Base-by-base conservation (phyloP, 2,113 vertebrate genomes). In the Cromileptes altivelis region DNA sequence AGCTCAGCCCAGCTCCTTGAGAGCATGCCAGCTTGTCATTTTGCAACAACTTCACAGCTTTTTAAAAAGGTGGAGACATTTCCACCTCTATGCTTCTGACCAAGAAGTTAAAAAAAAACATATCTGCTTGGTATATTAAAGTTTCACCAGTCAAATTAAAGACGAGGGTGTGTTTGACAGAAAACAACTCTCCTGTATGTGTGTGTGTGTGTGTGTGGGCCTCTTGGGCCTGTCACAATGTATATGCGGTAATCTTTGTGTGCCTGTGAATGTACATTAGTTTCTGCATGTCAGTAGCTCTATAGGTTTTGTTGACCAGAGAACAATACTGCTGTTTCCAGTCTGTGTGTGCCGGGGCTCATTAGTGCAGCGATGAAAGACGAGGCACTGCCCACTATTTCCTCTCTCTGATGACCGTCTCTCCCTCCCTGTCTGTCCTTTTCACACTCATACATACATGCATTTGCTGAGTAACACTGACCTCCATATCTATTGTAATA, bases 351-450 rank as follows among this genome's bases (percentile, higher is more conserved):
- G 86, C 81, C 56, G 68, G 89, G 92, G 72, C 92, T 95, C 94
- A 94, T 96, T 95, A 96, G 91, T 69, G 82, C 56, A 3, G 72
- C 86, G 78, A 92, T 95, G 92, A 95, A 93, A 95, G 91, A 86
- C 75, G 57, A 73, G 89, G 89, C 88, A 77, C 89, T 85, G 88
- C 94, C 92, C 93, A 91, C 85, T 64, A 71, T 87, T 95, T 95
- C 94, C 95, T 93, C 85, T 86, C 80, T 68, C 74, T 81, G 79
- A 88, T 86, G 72, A 75, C 64, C 52, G 55, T 82, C 84, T 76
- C 82, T 71, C 81, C 67, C 86, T 85, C 80, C n/a, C 77, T 73
- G 52, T 77, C 76, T 85, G 84, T 78, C 72, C 58, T 67, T 85
- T 84, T 86, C 75, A 84, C 40, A 88, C 72, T 72, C 78, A 67